Conservation (phyloP, 2,888 invertebrate species). For the Ichneumoninae sp. region DNA sequence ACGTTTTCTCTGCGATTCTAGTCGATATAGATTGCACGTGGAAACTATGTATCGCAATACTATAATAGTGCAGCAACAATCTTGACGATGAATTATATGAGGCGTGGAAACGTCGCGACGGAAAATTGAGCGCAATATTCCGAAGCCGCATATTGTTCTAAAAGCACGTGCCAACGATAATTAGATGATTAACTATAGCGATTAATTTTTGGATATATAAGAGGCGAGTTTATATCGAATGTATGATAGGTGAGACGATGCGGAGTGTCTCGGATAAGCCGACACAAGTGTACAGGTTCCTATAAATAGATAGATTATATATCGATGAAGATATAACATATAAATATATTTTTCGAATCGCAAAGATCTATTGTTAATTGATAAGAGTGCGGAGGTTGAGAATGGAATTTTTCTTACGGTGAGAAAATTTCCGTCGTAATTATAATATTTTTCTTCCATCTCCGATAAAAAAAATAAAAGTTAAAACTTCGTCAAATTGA, state of each 20-base stretch:
- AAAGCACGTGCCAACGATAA: constrained; percentile 47
- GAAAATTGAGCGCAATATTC: constrained; percentile 11
- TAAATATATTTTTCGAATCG: constrained; percentile 66
- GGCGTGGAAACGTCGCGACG: constrained; percentile 19
- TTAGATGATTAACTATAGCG: constrained; percentile 30
- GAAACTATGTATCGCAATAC: not conserved
- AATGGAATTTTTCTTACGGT: not conserved
- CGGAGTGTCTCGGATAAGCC: constrained; percentile 32
- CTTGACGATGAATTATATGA: constrained; percentile 6
- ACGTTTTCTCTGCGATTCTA: not conserved
- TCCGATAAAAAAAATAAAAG: constrained; percentile 12
- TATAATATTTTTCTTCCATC: constrained; percentile 6
- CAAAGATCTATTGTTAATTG: constrained; percentile 59
- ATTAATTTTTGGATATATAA: constrained; percentile 15
- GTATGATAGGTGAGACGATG: constrained; percentile 23
- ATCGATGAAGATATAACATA: constrained; percentile 58
- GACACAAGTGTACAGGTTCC: constrained; percentile 59
- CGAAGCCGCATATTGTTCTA: constrained; percentile 37
- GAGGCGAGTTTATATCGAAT: constrained; percentile 44
- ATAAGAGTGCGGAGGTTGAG: constrained; percentile 13
- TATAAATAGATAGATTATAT: constrained; percentile 65
- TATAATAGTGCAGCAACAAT: constrained; percentile 20
- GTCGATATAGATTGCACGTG: not conserved
- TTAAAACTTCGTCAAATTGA: constrained; percentile 27
- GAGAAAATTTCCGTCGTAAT: constrained; percentile 31